These are phyloP conservation scores for Silvanus unidentatus DNA, from an alignment of 2,888 invertebrate species.

Conservation along the genomic window DNA sequence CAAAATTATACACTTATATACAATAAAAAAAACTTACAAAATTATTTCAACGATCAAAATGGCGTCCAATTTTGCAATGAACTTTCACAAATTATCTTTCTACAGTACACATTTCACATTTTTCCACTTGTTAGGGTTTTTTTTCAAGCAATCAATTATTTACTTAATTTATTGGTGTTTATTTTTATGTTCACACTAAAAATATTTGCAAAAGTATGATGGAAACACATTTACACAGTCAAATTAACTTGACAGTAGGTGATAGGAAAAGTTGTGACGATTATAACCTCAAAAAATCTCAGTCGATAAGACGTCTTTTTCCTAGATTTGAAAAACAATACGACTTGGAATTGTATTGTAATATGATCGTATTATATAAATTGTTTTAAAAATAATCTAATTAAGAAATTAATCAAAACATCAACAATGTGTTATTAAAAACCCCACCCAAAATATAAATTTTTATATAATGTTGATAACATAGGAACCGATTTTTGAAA, in stretches of 20 bases:
- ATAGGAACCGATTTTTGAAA: neutral
- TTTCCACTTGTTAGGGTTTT: neutral
- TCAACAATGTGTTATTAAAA: neutral
- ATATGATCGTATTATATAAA: too few species aligned
- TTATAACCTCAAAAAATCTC: slow-evolving; percentile 1
- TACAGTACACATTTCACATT: neutral
- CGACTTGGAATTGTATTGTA: neutral
- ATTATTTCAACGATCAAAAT: slow-evolving; percentile 2
- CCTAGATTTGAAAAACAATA: neutral
- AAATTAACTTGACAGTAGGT: neutral
- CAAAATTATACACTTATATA: neutral
- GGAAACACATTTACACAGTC: slow-evolving; percentile 1
- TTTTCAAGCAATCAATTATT: too few species aligned
- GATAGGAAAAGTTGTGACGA: neutral
- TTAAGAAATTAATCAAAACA: neutral
- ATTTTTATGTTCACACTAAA: too few species aligned
- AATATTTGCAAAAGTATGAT: neutral
- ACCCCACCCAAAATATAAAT: neutral
- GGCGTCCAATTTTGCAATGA: slow-evolving; percentile 7
- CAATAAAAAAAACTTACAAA: slow-evolving; percentile 4
- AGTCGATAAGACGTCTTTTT: neutral
- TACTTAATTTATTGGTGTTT: too few species aligned
- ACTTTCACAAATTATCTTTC: slow-evolving; percentile 5
- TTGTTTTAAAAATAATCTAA: neutral
- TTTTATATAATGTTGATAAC: neutral